These are phyloP conservation scores for Petrolisthes cinctipes DNA, from an alignment of 2,888 invertebrate species.

Conservation along the genomic window DNA sequence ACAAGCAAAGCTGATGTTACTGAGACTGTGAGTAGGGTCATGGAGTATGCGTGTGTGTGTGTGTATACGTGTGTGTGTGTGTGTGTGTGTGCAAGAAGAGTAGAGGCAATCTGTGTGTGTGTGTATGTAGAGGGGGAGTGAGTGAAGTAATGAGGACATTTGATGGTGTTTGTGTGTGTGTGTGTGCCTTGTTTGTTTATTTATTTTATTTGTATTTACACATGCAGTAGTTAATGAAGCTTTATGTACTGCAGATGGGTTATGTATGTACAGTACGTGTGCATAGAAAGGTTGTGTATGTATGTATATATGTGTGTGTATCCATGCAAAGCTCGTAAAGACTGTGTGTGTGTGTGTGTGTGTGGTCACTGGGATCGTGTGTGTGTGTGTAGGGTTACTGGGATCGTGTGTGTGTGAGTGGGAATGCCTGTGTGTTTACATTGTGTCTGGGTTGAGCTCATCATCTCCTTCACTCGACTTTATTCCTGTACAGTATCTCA, in stretches of 20 bases:
- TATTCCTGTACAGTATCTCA: too few species aligned
- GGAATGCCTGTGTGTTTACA: background rate
- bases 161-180: too few species aligned
- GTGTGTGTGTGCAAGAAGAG: background rate
- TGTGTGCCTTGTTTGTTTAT: too few species aligned
- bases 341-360: background rate
- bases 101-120: too few species aligned
- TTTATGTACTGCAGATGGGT: background rate
- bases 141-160: too few species aligned
- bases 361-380: background rate
- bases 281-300: background rate
- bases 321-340: background rate
- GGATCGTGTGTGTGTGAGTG: background rate
- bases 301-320: slow-evolving; percentile 3
- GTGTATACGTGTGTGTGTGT: background rate
- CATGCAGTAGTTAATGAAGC: too few species aligned
- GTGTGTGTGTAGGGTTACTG: background rate
- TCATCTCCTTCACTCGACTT: too few species aligned
- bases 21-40: background rate
- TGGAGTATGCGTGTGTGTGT: background rate
- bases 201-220: too few species aligned
- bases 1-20: too few species aligned
- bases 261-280: background rate
- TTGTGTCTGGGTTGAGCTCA: too few species aligned
- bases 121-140: too few species aligned